Evolutionary conservation across 2,113 vertebrate species (phyloP).

Genomic region (Oreotrochilus melanogaster): DNA sequence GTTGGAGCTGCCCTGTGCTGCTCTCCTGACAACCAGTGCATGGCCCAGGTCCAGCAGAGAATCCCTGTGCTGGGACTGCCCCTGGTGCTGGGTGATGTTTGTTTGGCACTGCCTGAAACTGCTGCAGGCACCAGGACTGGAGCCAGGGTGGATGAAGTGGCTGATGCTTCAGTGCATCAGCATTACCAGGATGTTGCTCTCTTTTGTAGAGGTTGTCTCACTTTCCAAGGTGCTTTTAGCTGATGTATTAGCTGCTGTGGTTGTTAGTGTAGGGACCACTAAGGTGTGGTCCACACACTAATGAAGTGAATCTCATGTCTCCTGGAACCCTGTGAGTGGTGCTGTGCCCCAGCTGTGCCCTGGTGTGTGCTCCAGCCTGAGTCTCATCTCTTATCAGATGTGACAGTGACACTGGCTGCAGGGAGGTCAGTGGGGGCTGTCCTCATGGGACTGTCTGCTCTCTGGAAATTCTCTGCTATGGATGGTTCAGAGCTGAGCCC

Average conservation of each 20-base stretch:
- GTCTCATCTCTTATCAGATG: too few relatives aligned
- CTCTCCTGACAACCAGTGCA: background rate
- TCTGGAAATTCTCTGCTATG: background rate
- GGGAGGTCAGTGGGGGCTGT: background rate
- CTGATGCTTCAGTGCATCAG: background rate
- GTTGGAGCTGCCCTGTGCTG: background rate
- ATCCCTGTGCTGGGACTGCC: background rate
- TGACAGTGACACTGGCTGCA: background rate
- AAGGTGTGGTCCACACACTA: background rate
- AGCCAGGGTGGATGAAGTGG: background rate
- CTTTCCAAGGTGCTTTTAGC: background rate
- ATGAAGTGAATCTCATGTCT: rapidly evolving
- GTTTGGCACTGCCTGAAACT: too few relatives aligned
- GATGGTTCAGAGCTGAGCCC: background rate
- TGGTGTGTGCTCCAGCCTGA: background rate
- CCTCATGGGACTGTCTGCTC: background rate
- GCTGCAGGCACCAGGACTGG: background rate
- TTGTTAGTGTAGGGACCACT: background rate
- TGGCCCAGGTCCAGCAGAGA: background rate
- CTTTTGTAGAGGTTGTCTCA: background rate
- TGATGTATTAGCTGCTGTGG: rapidly evolving
- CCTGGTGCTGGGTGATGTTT: background rate
- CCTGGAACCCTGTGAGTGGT: rapidly evolving
- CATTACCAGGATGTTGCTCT: background rate
- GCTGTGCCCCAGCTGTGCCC: background rate